phyloP scores from a whole-genome alignment of 2,888 invertebrate genomes.

The Lasioglossum morio region DNA sequence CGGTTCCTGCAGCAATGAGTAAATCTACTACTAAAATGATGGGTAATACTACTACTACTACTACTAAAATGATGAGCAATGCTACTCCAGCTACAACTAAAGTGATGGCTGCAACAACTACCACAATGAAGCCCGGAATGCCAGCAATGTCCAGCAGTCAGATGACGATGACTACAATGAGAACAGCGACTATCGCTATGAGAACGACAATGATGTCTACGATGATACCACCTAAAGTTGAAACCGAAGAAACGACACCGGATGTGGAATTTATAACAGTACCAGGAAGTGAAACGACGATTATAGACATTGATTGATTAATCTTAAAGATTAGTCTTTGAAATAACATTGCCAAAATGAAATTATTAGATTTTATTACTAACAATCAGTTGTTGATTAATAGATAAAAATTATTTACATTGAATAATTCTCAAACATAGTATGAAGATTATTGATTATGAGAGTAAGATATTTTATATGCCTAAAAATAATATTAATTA shows the following conservation, averaged over 20 bases:
- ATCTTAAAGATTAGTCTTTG: not conserved
- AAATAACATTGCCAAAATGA: not conserved
- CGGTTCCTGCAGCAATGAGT: conserved; percentile 51
- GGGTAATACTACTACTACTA: not conserved
- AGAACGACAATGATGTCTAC: conserved; percentile 15
- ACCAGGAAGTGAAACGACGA: conserved; percentile 15
- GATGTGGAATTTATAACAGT: conserved; percentile 43
- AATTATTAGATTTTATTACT: not conserved
- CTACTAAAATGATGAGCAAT: not conserved
- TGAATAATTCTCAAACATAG: not conserved
- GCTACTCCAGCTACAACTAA: not conserved
- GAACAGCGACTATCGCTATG: conserved; percentile 2
- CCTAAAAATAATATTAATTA: conserved; percentile 21
- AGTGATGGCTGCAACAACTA: conserved; percentile 18
- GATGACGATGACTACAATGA: conserved; percentile 10
- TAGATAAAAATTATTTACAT: not conserved
- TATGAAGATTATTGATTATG: not conserved
- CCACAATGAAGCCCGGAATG: conserved; percentile 9
- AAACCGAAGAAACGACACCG: conserved; percentile 36
- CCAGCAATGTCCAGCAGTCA: not conserved
- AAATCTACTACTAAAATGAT: not conserved
- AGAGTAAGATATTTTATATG: not conserved
- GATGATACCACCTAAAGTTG: not conserved
- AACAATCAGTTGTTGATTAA: not conserved
- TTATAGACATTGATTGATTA: conserved; percentile 37